phyloP scores from a whole-genome alignment of 2,797 vertebrate species.

The Sebastes hubbsi region DNA sequence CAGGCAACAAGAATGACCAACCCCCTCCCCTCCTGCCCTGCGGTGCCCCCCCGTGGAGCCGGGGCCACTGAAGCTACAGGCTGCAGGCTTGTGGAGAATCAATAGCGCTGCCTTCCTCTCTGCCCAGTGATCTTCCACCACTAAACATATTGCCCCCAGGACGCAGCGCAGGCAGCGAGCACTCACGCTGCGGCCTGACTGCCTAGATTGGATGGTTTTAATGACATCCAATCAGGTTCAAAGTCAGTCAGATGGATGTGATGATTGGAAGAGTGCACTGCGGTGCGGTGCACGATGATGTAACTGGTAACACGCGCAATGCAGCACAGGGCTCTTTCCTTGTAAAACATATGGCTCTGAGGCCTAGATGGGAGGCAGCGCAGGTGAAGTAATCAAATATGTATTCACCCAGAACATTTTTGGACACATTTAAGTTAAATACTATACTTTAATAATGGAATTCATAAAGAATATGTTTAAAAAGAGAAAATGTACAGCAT shows the following conservation, averaged over 20 bases:
- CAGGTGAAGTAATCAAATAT: background rate
- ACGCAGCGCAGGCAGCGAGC: background rate
- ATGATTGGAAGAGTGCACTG: conserved; percentile 32
- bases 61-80: conserved; percentile 34
- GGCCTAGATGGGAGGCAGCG: background rate
- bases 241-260: conserved; percentile 40
- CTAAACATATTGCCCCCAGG: conserved; percentile 46
- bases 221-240: conserved; percentile 60
- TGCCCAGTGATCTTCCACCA: conserved; percentile 45
- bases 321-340: conserved; percentile 1
- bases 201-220: conserved; percentile 46
- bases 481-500: background rate
- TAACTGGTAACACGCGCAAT: conserved; percentile 16
- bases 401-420: background rate
- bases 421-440: background rate
- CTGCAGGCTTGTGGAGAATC: conserved; percentile 63
- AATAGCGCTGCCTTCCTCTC: conserved; percentile 50
- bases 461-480: background rate
- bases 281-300: conserved; percentile 24
- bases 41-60: conserved; percentile 60
- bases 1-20: conserved; percentile 72
- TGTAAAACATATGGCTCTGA: background rate
- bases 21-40: conserved; percentile 27
- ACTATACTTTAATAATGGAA: background rate
- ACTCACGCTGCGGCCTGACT: conserved; percentile 24